Evolutionary conservation across 1,140 invertebrate genomes (phyloP), one percentile per base, ranked within the genome.

Genomic region (Sycophaga agraensis): DNA sequence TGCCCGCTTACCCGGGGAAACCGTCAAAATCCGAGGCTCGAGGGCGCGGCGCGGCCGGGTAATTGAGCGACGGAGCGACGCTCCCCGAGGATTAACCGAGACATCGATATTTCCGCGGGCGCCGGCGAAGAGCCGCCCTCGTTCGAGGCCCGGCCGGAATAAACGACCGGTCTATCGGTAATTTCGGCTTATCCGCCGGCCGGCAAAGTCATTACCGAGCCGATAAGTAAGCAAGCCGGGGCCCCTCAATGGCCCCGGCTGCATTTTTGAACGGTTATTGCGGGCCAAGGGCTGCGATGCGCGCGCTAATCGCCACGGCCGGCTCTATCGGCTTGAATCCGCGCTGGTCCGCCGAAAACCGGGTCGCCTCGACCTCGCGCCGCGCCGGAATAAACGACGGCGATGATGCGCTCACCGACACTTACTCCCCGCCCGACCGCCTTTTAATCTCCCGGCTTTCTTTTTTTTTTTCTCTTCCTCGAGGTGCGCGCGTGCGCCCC

Each of bases 111-210:
- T 40, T 22, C 26, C 31, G 6, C 9, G 2, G 12, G 43, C 14
- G 24, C 48, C 17, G 14, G 50, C 50, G n/a, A n/a, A n/a, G n/a
- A n/a, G n/a, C n/a, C 49, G 21, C 45, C 3, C 35, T 39, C 35
- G 28, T 40, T 39, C n/a, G n/a, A n/a, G n/a, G n/a, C n/a, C n/a
- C n/a, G n/a, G n/a, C 24, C 35, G 21, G 31, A 31, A 55, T 55
- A 55, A 55, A 55, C 39, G 53, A 43, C 24, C 39, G 28, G 35
- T 53, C 50, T 40, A 40, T 53, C 50, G 53, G 28, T 43, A 55
- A 55, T 55, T 55, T 55, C 17, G 43, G 53, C 50, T 53, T 53
- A 53, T 53, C 50, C 35, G 49, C 16, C 8, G 12, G 12, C 14
- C 21, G 19, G 34, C 35, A 53, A 40, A 17, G 50, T 40, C 50